Conservation (phyloP, 2,888 invertebrate genomes). For the Augochlorella aurata region DNA sequence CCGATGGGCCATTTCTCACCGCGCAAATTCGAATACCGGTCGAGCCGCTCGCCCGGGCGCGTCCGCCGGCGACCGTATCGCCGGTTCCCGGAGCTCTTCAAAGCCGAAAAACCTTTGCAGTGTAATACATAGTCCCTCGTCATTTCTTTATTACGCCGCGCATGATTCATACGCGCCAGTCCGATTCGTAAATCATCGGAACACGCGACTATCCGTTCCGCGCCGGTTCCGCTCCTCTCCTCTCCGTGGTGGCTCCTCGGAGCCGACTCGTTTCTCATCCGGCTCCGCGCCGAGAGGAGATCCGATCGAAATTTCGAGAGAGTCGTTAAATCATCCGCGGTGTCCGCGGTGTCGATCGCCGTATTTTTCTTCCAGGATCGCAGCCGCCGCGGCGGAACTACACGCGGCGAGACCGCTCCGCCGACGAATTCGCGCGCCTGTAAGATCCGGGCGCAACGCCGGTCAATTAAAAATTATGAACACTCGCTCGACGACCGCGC, state of each 20-base stretch:
- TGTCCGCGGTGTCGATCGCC: conserved; percentile 61
- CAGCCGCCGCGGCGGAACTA: conserved; percentile 6
- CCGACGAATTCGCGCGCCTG: conserved; percentile 13
- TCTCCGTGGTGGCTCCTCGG: too few species aligned
- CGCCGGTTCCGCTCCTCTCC: conserved; percentile 36
- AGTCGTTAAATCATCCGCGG: conserved; percentile 75
- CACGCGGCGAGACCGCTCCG: conserved; percentile 39
- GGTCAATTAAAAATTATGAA: conserved; percentile 6
- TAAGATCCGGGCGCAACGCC: too few species aligned
- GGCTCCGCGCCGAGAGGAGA: conserved; percentile 42
- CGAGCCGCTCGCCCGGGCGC: neutral
- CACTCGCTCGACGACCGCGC: neutral
- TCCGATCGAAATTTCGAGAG: conserved; percentile 74
- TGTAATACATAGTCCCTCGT: conserved; percentile 48
- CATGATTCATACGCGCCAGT: conserved; percentile 63
- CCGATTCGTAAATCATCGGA: conserved; percentile 70
- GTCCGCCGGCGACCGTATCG: conserved; percentile 23
- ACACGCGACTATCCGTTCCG: conserved; percentile 63
- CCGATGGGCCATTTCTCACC: conserved; percentile 32
- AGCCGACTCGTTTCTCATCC: conserved; percentile 47
- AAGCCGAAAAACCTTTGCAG: conserved; percentile 42
- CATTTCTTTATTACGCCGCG: conserved; percentile 67
- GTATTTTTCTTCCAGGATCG: conserved; percentile 57
- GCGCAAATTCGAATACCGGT: conserved; percentile 10
- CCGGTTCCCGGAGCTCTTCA: conserved; percentile 42